Base-by-base conservation (phyloP, 2,888 invertebrate genomes). In the Noctua janthe region DNA sequence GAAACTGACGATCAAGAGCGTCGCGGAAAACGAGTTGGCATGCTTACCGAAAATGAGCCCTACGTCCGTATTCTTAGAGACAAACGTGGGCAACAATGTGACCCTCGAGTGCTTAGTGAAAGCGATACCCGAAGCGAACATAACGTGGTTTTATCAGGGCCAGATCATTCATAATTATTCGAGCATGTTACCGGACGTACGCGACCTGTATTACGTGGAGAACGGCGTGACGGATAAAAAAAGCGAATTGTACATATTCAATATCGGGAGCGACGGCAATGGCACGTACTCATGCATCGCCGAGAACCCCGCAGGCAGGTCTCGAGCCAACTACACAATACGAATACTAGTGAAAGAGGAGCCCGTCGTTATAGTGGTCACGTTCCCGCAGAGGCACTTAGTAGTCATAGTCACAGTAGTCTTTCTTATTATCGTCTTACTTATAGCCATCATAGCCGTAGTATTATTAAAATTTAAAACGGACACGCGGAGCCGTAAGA, bases 221-320 rank as follows among this genome's bases (percentile, higher is more conserved):
- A 98, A 98, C 90, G 98, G 98, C n/a, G 96, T 97, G 1, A 98
- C 98, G 88, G 98, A 98, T 91, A 98, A 98, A 94, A 97, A 97
- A 87, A 98, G 98, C 91, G 98, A 98, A 94, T 97, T 99, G 80
- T 98, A 98, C 91, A 98, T 99, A 90, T 98, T 98, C 91, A 98
- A 98, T 93, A 98, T 98, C 43, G 98, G 98, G 56, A 97, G 97
- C 64, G 98, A 98, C 86, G 98, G 99, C 92, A 99, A 99, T 91
- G 99, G 99, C 10, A 98, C 98, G 15, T 99, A 98, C 93, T 97
- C 98, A 7, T 99, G 99, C 94, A 97, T 98, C 23, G 99, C 99
- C 0, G 98, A 98, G 92, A 99, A 99, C 93, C 97, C 98, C 29
- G 99, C 99, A 0, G 99, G 99, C 23, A 97, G 97, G 80, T 97